Conservation (phyloP, 2,797 vertebrate species). For the Enteromius thamalakanensis region DNA sequence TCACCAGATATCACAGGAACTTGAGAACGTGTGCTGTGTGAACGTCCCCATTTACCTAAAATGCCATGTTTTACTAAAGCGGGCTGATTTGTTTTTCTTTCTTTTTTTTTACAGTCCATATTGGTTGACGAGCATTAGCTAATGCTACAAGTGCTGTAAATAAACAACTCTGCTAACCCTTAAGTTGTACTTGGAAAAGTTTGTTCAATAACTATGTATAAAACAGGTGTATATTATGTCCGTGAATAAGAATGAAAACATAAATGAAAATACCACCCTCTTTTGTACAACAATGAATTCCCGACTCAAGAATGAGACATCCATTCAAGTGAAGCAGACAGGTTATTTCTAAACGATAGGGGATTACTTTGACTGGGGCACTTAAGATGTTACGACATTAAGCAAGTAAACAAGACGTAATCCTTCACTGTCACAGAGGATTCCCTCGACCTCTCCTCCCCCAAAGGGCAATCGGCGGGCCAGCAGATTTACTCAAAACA, state of each 20-base stretch:
- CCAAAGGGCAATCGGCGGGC: slow-evolving; percentile 21
- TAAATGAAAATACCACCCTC: too few species aligned
- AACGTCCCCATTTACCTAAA: not conserved
- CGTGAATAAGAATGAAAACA: too few species aligned
- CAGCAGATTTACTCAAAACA: slow-evolving; percentile 30
- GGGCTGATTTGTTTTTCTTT: not conserved
- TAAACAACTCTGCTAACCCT: slow-evolving; percentile 18
- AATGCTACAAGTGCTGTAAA: slow-evolving; percentile 13
- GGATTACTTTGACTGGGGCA: slow-evolving; percentile 69
- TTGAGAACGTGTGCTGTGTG: not conserved
- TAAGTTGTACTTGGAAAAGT: not conserved
- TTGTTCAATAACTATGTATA: not conserved
- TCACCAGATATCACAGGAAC: not conserved
- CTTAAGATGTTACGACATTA: slow-evolving; percentile 67
- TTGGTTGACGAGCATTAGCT: not conserved
- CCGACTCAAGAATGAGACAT: not conserved
- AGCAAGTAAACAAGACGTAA: slow-evolving; percentile 64
- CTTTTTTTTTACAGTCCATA: not conserved
- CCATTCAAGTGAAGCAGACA: slow-evolving; percentile 28
- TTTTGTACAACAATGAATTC: not conserved
- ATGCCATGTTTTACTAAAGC: not conserved
- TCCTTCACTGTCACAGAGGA: slow-evolving; percentile 62
- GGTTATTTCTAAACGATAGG: slow-evolving; percentile 68
- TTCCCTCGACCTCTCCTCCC: slow-evolving; percentile 20
- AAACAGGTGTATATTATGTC: not conserved